phyloP scores from a whole-genome alignment of 2,797 vertebrate species.

The Pelochelys cantorii region DNA sequence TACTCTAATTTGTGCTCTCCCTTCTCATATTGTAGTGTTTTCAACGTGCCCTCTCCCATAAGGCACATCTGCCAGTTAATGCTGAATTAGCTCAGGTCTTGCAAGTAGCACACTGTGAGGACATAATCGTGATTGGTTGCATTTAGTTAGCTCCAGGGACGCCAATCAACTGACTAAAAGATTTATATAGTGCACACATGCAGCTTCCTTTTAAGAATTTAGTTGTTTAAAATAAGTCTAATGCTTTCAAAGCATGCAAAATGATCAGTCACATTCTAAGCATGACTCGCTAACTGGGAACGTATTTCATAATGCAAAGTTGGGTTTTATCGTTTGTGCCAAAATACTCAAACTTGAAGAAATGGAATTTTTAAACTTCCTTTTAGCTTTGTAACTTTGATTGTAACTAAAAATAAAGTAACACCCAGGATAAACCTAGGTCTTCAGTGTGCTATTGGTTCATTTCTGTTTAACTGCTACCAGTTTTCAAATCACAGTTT shows the following conservation, averaged over 20 bases:
- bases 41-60: background rate
- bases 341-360: rapidly evolving
- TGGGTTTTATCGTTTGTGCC: background rate
- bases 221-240: background rate
- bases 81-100: background rate
- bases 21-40: background rate
- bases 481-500: background rate
- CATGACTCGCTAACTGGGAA: background rate
- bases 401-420: background rate
- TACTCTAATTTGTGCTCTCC: background rate
- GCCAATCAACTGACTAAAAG: background rate
- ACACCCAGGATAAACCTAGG: background rate
- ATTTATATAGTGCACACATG: background rate
- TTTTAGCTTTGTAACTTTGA: background rate
- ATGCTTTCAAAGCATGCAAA: background rate
- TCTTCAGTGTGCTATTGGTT: background rate
- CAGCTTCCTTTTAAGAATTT: background rate
- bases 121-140: background rate
- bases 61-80: background rate
- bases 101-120: background rate
- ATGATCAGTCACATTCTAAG: background rate
- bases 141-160: background rate
- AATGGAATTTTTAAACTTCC: background rate
- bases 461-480: background rate
- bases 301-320: background rate